Conservation (phyloP, 2,113 vertebrate genomes). For the Chinchilla lanigera region DNA sequence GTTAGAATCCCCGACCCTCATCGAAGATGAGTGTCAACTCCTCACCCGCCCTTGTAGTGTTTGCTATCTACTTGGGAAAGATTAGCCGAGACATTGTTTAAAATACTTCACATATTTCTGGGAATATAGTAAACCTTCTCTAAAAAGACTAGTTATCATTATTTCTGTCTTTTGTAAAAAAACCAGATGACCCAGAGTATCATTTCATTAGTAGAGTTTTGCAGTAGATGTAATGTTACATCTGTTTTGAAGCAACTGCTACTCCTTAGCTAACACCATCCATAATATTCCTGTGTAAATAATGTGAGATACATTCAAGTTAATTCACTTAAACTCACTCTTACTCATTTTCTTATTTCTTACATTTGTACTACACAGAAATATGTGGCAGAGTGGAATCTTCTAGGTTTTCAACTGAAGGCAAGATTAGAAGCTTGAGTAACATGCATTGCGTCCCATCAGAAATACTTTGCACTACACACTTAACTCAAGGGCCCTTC, state of each 20-base stretch:
- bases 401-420: conserved; percentile 1
- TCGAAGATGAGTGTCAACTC: neutral
- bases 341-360: neutral
- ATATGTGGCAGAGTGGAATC: neutral
- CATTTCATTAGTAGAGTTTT: neutral
- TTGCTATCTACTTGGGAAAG: neutral
- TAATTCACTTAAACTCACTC: neutral
- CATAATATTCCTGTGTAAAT: neutral
- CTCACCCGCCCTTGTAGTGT: neutral
- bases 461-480: neutral
- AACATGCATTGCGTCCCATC: neutral
- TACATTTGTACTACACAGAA: neutral
- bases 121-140: neutral
- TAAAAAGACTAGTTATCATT: neutral
- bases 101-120: neutral
- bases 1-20: neutral
- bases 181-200: neutral
- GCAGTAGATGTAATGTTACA: neutral
- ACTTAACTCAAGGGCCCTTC: neutral
- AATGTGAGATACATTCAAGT: neutral
- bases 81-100: neutral
- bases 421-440: neutral
- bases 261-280: neutral
- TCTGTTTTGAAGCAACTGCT: neutral
- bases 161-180: neutral